Base-by-base conservation (phyloP, 2,888 invertebrate genomes). In the Hydriomena furcata region DNA sequence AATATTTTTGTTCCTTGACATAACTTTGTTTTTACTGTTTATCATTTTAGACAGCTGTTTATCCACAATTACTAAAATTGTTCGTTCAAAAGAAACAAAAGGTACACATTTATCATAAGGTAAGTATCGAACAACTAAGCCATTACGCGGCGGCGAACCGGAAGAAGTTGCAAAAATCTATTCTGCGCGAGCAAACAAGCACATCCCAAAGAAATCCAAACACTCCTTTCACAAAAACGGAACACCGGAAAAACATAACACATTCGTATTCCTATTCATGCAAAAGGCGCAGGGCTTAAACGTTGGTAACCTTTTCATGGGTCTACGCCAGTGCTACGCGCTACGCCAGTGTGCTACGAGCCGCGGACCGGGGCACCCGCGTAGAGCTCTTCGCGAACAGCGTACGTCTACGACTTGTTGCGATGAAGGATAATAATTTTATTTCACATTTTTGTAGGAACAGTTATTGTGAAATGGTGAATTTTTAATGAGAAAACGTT, bases 271-370 rank as follows among this genome's bases (percentile, higher is more conserved):
- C 69, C 74, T 81, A 78, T 84, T 84, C 81, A 82, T 69, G 77
- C 77, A 82, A 82, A 83, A 84, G 79, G 82, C 82, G 82, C 77
- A 79, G 76, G 77, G 84, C 73, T 81, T 84, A 84, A 84, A 74
- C 74, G 83, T 73, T 63, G 73, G 80, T 79, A 82, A 84, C 84
- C 85, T 86, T 84, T 86, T 84, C 84, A 71, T 68, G 76, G 72
- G 71, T 72, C 67, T 71, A 78, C 73, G 79, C 52, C 58, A 25
- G 12, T 38, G 77, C 76, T 77, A 76, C 76, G 78, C 58, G 42
- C 50, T 50, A 55, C 52, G 42, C 30, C 56, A 60, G 59, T 60
- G 47, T 56, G 77, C 84, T 83, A 82, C 82, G 79, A 63, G 63
- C 55, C 62, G 60, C 71, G 71, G 63, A 56, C 69, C 71, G 72